Conservation (phyloP, 2,888 invertebrate genomes). For the Noctuana brunneofusca region DNA sequence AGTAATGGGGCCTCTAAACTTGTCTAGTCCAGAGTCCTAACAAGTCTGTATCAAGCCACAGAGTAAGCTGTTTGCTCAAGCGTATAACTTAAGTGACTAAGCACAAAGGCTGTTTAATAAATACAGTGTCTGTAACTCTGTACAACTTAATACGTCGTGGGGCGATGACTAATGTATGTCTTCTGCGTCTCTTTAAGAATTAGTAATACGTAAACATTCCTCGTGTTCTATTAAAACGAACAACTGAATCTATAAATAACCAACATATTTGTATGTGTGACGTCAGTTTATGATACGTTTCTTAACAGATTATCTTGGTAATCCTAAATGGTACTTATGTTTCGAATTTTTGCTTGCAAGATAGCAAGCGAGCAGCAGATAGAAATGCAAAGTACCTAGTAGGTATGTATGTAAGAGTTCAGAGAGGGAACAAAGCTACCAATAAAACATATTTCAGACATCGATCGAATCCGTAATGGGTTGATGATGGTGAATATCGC, state of each 20-base stretch:
- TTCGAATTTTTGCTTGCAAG: not conserved
- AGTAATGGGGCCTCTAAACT: no score
- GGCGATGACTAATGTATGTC: slow-evolving; percentile 26
- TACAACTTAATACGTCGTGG: slow-evolving; percentile 29
- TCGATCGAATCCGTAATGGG: no score
- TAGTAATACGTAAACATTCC: slow-evolving; percentile 33
- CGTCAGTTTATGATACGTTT: slow-evolving; percentile 16
- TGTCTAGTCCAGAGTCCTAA: no score
- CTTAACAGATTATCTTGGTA: slow-evolving; percentile 12
- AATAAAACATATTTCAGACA: not conserved
- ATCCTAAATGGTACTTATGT: slow-evolving; percentile 5
- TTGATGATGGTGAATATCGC: no score
- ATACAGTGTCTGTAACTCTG: no score
- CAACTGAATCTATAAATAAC: slow-evolving; percentile 31
- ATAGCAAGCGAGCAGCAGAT: not conserved
- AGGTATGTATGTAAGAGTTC: no score
- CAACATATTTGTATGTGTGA: slow-evolving; percentile 26
- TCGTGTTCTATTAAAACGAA: slow-evolving; percentile 30
- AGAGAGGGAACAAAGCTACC: no score
- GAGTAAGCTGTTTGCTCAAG: not conserved
- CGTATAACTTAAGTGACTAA: slow-evolving; percentile 26
- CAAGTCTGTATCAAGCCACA: not conserved
- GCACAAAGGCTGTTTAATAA: slow-evolving; percentile 23
- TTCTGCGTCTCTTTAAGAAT: slow-evolving; percentile 28
- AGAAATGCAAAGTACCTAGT: no score